Percentiles rank a stretch among this genome's conserved stretches.
Evolutionary conservation across 2,888 invertebrate genomes (phyloP).

Genomic region (Caenorhabditis sp.): DNA sequence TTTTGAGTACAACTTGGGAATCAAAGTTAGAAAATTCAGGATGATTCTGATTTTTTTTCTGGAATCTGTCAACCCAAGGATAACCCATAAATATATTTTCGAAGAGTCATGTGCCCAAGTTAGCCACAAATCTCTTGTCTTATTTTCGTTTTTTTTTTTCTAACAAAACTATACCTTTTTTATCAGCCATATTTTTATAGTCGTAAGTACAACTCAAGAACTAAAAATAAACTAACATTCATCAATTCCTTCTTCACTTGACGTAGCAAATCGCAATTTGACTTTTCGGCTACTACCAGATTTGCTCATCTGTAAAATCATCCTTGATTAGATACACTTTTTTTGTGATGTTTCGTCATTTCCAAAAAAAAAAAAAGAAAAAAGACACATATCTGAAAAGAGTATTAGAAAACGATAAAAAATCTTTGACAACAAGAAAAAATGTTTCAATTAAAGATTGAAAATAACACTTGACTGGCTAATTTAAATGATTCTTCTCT

Average conservation of each 20-base stretch:
- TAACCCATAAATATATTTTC: too few relatives aligned
- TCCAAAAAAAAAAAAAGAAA: neutral
- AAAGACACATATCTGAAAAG: neutral
- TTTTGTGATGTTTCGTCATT: neutral
- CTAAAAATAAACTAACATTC: neutral
- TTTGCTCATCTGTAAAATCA: slow-evolving; percentile 41
- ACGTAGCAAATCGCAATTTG: slow-evolving; percentile 38
- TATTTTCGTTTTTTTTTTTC: too few relatives aligned
- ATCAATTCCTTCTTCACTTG: neutral
- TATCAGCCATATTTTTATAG: too few relatives aligned
- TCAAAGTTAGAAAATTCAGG: too few relatives aligned
- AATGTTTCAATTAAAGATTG: neutral
- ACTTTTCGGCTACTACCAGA: slow-evolving; percentile 32
- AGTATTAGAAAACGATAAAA: neutral
- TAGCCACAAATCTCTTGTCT: too few relatives aligned
- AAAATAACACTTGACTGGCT: neutral
- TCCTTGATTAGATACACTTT: neutral
- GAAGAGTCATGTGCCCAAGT: too few relatives aligned
- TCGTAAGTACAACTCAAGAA: neutral
- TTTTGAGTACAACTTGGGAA: too few relatives aligned
- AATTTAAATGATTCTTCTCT: neutral
- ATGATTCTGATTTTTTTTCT: too few relatives aligned
- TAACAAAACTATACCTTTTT: too few relatives aligned
- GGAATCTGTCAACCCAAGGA: too few relatives aligned
- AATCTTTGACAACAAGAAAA: neutral